phyloP scores from a whole-genome alignment of 1,140 invertebrate genomes.

The Drosophila neocordata region DNA sequence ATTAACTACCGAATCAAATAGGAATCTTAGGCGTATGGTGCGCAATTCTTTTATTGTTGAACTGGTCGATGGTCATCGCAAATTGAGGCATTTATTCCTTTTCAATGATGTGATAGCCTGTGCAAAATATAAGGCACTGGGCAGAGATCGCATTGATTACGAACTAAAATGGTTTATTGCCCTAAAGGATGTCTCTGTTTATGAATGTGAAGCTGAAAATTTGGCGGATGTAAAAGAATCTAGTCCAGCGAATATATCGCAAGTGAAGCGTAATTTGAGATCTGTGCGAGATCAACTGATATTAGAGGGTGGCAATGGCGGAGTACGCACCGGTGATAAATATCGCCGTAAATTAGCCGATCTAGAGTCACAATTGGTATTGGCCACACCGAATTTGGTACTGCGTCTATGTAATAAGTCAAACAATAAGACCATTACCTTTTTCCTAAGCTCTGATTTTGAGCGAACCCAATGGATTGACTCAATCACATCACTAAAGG shows the following conservation, averaged over 20 bases:
- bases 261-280: slow-evolving; percentile 92
- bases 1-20: slow-evolving; percentile 73
- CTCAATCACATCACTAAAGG: slow-evolving; percentile 88
- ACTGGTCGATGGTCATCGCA: slow-evolving; percentile 92
- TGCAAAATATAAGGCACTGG: slow-evolving; percentile 95
- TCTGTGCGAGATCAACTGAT: slow-evolving; percentile 93
- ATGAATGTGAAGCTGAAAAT: slow-evolving; percentile 86
- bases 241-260: slow-evolving; percentile 91
- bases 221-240: slow-evolving; percentile 86
- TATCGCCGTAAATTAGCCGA: slow-evolving; percentile 94
- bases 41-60: slow-evolving; percentile 98
- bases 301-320: slow-evolving; percentile 85
- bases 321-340: slow-evolving; percentile 91
- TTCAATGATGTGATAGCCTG: slow-evolving; percentile 98
- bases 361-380: slow-evolving; percentile 93
- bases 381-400: slow-evolving; percentile 94
- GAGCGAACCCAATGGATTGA: slow-evolving; percentile 97
- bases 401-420: slow-evolving; percentile 89
- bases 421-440: slow-evolving; percentile 88
- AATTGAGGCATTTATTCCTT: slow-evolving; percentile 95
- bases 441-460: slow-evolving; percentile 96
- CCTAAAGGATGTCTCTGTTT: slow-evolving; percentile 86
- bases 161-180: slow-evolving; percentile 97
- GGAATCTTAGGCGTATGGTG: slow-evolving; percentile 90
- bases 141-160: slow-evolving; percentile 94